Base-by-base conservation (phyloP, 2,888 invertebrate genomes). In the Drosophila antonietae region DNA sequence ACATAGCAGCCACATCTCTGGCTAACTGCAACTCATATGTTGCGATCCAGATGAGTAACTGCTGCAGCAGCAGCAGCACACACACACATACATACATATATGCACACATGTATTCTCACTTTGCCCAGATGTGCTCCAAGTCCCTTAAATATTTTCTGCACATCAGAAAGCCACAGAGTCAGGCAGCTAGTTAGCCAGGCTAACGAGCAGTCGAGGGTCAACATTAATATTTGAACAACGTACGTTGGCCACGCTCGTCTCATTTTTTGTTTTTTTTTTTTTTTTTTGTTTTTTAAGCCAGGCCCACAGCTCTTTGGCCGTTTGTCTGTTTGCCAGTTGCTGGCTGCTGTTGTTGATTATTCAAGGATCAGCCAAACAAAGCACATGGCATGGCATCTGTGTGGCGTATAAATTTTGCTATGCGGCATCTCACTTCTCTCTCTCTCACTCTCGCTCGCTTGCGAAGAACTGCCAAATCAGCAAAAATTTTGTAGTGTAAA, bases 211-310 rank as follows among this genome's bases (percentile, higher is more conserved):
- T 71, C 78, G 73, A 71, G 88, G 86, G 88, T 85, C 88, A 83
- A 81, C 90, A 87, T 87, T 87, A 89, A 87, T 87, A 87, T 87
- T 89, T 87, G 81, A 80, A 73, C 77, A 89, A 81, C 90, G 90
- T 88, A 80, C 88, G 78, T 71, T 76, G 73, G 68, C 73, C 64
- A 64, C 64, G 76, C 71, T 78, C 33, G 55, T 73, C 67, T 84
- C 75, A 70, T 76, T 80, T 75, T 79, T 68, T n/a, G n/a, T n/a
- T n/a, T n/a, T n/a, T n/a, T 47, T 28, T 8, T 1, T 28, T 8
- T 15, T 3, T 28, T 47, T 23, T 6, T 1, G 2, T 15, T 52
- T 18, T 55, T 43, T 57, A 57, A 57, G 57, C 35, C 57, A 44
- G 57, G 44, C 57, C 55, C 55, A 55, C 55, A 46, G 56, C 53